Evolutionary conservation across 2,888 invertebrate genomes (phyloP).

Genomic region (Cerastis rubricosa): DNA sequence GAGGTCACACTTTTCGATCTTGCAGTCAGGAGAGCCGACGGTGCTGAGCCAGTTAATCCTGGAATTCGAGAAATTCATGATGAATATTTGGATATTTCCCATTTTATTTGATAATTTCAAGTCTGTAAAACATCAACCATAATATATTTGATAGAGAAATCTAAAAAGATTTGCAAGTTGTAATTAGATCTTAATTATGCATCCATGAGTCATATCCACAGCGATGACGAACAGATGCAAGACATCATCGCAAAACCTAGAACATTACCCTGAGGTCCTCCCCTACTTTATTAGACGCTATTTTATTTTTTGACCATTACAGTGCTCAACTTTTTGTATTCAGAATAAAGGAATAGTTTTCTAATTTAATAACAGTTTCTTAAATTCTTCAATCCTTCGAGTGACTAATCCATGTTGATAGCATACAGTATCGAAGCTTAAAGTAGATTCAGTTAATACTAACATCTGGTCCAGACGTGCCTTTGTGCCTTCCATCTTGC

Average conservation of each 20-base stretch:
- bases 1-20: slow-evolving; percentile 95
- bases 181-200: not conserved
- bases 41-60: slow-evolving; percentile 96
- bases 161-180: not conserved
- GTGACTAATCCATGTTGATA: not conserved
- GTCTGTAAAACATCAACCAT: not conserved
- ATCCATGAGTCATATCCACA: not conserved
- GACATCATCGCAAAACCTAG: too few relatives aligned
- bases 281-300: not conserved
- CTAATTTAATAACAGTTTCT: not conserved
- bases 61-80: slow-evolving; percentile 70
- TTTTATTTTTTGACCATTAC: not conserved
- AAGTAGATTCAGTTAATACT: slow-evolving; percentile 68
- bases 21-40: slow-evolving; percentile 95
- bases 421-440: not conserved
- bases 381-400: not conserved
- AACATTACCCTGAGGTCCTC: slow-evolving; percentile 4
- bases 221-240: not conserved
- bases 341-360: not conserved
- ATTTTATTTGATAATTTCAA: not conserved
- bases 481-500: slow-evolving; percentile 96
- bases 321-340: not conserved
- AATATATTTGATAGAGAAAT: not conserved
- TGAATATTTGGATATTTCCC: not conserved
- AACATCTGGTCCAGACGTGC: slow-evolving; percentile 95